These are phyloP conservation scores for Semotilus atromaculatus DNA, from an alignment of 2,797 vertebrate species.

Conservation along the genomic window DNA sequence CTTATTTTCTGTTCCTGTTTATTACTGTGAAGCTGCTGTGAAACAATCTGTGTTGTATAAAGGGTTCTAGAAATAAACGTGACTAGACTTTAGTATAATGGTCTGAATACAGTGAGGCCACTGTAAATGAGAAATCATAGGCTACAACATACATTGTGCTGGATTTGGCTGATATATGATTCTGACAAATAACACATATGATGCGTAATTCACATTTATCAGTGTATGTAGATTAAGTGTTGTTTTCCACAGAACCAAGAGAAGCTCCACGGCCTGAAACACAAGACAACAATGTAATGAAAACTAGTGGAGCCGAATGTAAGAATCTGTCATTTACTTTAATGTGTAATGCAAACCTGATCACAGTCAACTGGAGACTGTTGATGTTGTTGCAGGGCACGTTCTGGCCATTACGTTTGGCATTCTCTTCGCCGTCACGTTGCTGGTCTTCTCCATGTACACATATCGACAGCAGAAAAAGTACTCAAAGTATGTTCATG, in stretches of 20 bases:
- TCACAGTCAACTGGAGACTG: neutral
- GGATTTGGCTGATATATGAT: neutral
- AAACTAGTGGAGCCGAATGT: slow-evolving; percentile 5
- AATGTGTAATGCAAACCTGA: neutral
- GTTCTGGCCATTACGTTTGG: slow-evolving; percentile 65
- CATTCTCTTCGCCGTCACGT: slow-evolving; percentile 63
- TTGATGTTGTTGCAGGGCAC: slow-evolving; percentile 58
- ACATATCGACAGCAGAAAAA: slow-evolving; percentile 62
- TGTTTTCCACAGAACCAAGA: neutral
- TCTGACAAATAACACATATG: neutral
- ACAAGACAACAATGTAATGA: neutral
- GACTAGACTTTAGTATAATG: too few species aligned
- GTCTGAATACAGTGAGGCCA: too few species aligned
- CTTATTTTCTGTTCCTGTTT: neutral
- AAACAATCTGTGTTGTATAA: neutral
- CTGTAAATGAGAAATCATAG: too few species aligned
- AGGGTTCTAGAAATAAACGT: too few species aligned
- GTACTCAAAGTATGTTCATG: slow-evolving; percentile 55
- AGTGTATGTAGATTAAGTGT: neutral
- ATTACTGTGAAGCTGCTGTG: neutral
- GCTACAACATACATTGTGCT: neutral
- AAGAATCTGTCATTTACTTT: slow-evolving; percentile 12
- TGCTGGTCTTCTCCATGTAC: slow-evolving; percentile 61
- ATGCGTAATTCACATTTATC: neutral
- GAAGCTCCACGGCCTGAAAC: neutral